Base-by-base conservation (phyloP, 1,140 invertebrate genomes). In the Centruroides sculpturatus region DNA sequence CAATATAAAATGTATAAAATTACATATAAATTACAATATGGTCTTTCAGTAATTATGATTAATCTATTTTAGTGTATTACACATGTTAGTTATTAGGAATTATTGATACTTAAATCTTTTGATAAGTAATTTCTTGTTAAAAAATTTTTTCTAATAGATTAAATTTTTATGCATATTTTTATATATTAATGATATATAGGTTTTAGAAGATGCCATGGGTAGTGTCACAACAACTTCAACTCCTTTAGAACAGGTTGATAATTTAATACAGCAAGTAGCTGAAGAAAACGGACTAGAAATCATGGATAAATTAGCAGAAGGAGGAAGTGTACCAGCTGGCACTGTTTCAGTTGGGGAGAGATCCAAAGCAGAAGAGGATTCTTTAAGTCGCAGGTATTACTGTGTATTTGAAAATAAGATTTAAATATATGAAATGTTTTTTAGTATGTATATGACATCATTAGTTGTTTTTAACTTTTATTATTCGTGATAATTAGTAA, bases 161-260 rank as follows among this genome's bases (percentile, higher is more conserved):
- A 23, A 23, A 23, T 23, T 23, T 23, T 23, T 23, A 23, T 23
- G 23, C 23, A 23, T 23, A 23, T 23, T 23, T 23, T 23, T 23
- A 23, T 23, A 23, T 23, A 23, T 23, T 23, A 23, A 23, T 53
- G 8, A 23, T 53, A 36, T 36, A 5, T 91, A 91, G n/a, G 95
- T 95, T 63, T 96, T 99, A 90, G 95, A 98, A 72, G 92, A 91
- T 76, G 89, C 95, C 0, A 99, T 99, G 96, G 89, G 87, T 53
- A 91, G 95, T 73, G 95, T 94, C 0, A 94, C 92, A 1, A 98
- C 96, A 3, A 93, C 94, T 0, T 85, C 90, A 64, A 87, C 97
- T 56, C 96, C 96, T 9, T 92, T 97, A 72, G 85, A 85, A 66
- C 89, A 98, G 78, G 96, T 99, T 0, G 95, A 99, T 72, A 76